Conservation (phyloP, 53 echinoderm and acorn worm species). For the Actinopyga echinites region DNA sequence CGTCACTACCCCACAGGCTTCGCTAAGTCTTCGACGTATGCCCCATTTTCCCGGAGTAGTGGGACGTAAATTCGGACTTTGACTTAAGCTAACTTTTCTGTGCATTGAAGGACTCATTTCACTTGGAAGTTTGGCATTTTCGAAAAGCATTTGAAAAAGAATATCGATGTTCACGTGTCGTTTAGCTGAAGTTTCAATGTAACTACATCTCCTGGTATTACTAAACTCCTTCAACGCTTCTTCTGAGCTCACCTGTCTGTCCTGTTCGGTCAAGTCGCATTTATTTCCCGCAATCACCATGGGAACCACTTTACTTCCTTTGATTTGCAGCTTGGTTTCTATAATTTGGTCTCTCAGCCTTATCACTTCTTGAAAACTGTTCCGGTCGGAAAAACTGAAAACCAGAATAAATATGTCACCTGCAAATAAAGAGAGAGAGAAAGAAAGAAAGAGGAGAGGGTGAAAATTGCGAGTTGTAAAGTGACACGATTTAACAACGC, state of each 20-base stretch:
- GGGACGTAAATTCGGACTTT: slow-evolving; percentile 70
- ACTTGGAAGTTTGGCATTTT: slow-evolving; percentile 69
- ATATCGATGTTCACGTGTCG: slow-evolving; percentile 64
- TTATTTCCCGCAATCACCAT: slow-evolving; percentile 81
- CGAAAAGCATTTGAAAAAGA: slow-evolving; percentile 59
- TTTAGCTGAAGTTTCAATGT: slow-evolving; percentile 71
- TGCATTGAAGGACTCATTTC: slow-evolving; percentile 78
- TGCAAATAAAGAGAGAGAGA: slow-evolving; percentile 41
- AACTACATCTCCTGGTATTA: slow-evolving; percentile 49
- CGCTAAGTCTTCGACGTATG: slow-evolving; percentile 63
- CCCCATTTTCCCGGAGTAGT: slow-evolving; percentile 59
- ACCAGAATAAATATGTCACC: slow-evolving; percentile 98
- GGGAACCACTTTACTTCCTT: slow-evolving; percentile 72
- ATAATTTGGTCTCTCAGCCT: slow-evolving; percentile 90
- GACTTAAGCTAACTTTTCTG: slow-evolving; percentile 69
- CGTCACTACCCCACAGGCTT: slow-evolving; percentile 73
- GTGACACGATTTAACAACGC: background rate
- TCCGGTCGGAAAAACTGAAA: slow-evolving; percentile 89
- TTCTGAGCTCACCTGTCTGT: slow-evolving; percentile 59
- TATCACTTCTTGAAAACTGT: slow-evolving; percentile 80
- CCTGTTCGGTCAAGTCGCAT: slow-evolving; percentile 49
- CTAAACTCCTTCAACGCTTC: slow-evolving; percentile 63
- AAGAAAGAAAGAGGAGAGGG: background rate
- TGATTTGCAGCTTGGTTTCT: slow-evolving; percentile 73
- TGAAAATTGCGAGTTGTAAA: background rate